These are phyloP conservation scores for Gnathonemus echidnorhynchus DNA, from an alignment of 2,113 vertebrate genomes.

Conservation along the genomic window DNA sequence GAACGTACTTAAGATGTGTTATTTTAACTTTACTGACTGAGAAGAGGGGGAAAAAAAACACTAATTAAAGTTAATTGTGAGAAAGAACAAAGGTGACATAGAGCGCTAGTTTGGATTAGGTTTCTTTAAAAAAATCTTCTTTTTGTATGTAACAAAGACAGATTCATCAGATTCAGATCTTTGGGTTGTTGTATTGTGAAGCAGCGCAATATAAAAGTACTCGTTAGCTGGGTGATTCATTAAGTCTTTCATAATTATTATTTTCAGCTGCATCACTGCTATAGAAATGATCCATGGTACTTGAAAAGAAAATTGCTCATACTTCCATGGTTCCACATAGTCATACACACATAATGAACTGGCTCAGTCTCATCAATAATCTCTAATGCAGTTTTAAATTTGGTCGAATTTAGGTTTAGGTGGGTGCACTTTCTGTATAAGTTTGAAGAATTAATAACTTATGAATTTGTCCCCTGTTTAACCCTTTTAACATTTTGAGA, in stretches of 20 bases:
- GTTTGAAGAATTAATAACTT: background rate
- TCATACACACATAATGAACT: background rate
- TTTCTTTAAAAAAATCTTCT: background rate
- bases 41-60: background rate
- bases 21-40: background rate
- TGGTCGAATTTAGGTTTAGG: background rate
- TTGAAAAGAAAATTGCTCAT: background rate
- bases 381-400: background rate
- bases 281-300: background rate
- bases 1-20: background rate
- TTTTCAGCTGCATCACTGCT: background rate
- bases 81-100: background rate
- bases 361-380: background rate
- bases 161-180: background rate
- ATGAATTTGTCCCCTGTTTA: background rate
- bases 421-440: background rate
- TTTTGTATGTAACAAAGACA: background rate
- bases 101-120: background rate
- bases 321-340: background rate
- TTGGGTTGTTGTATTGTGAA: background rate
- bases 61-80: background rate
- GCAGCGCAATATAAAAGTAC: background rate
- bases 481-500: background rate
- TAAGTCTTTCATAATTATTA: background rate
- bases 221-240: background rate